Evolutionary conservation across 2,888 invertebrate genomes (phyloP).

Genomic region (Liposcelis brunnea): DNA sequence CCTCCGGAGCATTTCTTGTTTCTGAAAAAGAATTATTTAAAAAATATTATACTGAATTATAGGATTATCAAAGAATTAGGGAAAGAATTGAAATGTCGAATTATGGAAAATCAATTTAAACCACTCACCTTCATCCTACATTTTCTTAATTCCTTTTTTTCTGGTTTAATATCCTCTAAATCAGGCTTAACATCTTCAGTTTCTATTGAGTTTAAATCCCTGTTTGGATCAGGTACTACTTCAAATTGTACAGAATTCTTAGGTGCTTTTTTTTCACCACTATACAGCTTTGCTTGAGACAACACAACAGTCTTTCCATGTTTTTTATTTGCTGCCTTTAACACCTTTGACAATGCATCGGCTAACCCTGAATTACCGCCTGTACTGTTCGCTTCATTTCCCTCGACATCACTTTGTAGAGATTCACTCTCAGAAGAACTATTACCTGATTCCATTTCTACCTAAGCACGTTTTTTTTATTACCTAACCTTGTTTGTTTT

Average conservation of each 20-base stretch:
- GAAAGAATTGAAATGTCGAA: slow-evolving; percentile 8
- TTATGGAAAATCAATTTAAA: slow-evolving; percentile 16
- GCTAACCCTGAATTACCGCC: slow-evolving; percentile 57
- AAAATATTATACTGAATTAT: slow-evolving; percentile 7
- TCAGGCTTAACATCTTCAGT: slow-evolving; percentile 20
- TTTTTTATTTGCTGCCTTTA: slow-evolving; percentile 55
- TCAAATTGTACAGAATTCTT: slow-evolving; percentile 41
- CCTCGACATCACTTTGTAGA: neutral
- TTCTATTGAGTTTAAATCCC: slow-evolving; percentile 24
- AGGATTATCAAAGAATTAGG: slow-evolving; percentile 5
- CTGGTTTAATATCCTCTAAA: slow-evolving; percentile 12
- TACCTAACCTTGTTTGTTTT: too few species aligned
- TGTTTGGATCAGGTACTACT: slow-evolving; percentile 38
- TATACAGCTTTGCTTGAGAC: slow-evolving; percentile 60
- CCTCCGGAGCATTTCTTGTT: slow-evolving; percentile 42
- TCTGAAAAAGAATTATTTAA: slow-evolving; percentile 29
- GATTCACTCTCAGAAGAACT: too few species aligned
- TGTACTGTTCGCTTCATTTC: neutral
- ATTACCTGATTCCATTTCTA: too few species aligned
- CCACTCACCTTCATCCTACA: slow-evolving; percentile 21
- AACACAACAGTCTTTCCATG: slow-evolving; percentile 56
- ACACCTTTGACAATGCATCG: slow-evolving; percentile 62
- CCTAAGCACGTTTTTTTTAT: too few species aligned
- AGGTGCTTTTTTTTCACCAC: slow-evolving; percentile 32
- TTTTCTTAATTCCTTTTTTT: slow-evolving; percentile 2